Evolutionary conservation across 2,797 vertebrate species (phyloP).

Genomic region (Falco peregrinus): DNA sequence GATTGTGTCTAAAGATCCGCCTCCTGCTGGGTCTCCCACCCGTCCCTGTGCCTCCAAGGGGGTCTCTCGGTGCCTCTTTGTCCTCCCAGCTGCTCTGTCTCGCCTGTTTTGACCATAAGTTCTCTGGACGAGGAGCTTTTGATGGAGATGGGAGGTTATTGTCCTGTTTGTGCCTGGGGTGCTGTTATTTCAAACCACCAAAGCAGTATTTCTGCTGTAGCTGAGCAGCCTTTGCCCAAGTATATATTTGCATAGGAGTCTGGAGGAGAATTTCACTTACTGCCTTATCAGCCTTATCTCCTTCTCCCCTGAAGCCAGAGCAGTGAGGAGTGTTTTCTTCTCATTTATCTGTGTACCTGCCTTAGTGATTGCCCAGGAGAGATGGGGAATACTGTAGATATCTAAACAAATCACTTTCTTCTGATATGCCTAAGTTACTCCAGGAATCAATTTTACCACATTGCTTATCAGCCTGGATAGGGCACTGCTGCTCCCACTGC

Average conservation of each 20-base stretch:
- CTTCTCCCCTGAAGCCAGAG: neutral
- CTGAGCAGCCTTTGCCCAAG: constrained; percentile 2
- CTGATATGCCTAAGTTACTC: neutral
- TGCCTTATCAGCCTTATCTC: constrained; percentile 55
- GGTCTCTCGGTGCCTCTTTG: neutral
- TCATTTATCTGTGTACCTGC: constrained; percentile 52
- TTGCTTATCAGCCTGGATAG: neutral
- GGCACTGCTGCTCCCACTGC: neutral
- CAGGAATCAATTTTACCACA: neutral
- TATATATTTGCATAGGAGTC: neutral
- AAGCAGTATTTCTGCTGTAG: neutral
- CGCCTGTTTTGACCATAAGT: neutral
- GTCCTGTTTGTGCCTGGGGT: neutral
- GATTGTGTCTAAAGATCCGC: neutral
- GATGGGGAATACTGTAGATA: neutral
- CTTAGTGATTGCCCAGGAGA: neutral
- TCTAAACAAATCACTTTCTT: constrained; percentile 47
- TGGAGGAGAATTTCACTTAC: constrained; percentile 45
- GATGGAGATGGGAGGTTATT: neutral
- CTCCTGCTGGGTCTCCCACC: neutral
- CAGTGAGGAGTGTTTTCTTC: neutral
- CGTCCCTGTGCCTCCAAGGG: neutral
- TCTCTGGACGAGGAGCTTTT: neutral
- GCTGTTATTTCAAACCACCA: neutral
- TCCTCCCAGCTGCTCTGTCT: neutral